These are phyloP conservation scores for Lagocephalus sceleratus DNA, from an alignment of 2,797 vertebrate genomes.

Conservation along the genomic window DNA sequence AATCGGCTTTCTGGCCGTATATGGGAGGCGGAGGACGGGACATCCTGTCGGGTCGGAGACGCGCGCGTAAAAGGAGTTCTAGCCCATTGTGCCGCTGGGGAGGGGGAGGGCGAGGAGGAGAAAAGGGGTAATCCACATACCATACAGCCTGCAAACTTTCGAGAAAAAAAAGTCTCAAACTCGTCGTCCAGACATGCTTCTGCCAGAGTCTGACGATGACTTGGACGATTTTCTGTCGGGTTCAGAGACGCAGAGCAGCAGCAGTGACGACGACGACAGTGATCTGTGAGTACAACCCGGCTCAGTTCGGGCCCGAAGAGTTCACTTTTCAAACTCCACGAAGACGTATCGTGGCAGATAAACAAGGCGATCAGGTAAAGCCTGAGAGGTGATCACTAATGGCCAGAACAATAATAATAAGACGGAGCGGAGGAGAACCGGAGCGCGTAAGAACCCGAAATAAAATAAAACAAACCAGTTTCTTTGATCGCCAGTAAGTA, in stretches of 20 bases:
- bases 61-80: neutral
- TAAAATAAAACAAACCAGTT: too few species aligned
- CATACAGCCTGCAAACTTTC: neutral
- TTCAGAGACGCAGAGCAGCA: conserved; percentile 1
- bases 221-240: conserved; percentile 10
- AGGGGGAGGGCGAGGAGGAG: neutral
- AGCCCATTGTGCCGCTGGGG: neutral
- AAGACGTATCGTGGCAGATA: too few species aligned
- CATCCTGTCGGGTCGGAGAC: conserved; percentile 5
- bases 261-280: conserved; percentile 35
- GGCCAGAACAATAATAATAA: too few species aligned
- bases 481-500: too few species aligned
- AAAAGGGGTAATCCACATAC: neutral
- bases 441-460: too few species aligned
- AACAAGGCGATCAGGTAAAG: too few species aligned
- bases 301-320: too few species aligned
- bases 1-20: neutral
- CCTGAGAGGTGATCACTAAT: too few species aligned
- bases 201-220: conserved; percentile 44
- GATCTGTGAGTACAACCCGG: conserved; percentile 40
- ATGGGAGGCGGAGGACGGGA: neutral
- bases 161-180: neutral
- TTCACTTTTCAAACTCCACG: too few species aligned
- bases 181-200: conserved; percentile 20
- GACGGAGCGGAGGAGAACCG: too few species aligned